Percentiles rank a stretch among this genome's conserved stretches.
Conservation (phyloP, 2,113 vertebrate species). For the Struthio camelus region DNA sequence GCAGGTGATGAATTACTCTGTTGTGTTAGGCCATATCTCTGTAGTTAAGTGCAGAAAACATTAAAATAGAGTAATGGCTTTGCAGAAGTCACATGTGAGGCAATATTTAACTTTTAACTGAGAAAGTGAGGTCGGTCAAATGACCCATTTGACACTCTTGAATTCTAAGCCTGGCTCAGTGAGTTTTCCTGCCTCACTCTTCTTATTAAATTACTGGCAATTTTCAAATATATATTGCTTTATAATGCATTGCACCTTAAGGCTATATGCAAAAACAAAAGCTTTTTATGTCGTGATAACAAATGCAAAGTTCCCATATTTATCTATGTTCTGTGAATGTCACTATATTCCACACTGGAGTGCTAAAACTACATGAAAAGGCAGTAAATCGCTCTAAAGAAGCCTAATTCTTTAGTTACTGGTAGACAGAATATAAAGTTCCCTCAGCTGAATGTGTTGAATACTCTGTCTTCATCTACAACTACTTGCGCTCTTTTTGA, state of each 20-base stretch:
- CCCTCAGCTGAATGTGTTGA: neutral
- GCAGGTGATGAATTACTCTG: neutral
- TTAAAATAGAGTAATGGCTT: neutral
- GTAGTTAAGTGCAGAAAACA: neutral
- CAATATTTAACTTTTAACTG: neutral
- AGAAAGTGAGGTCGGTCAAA: neutral
- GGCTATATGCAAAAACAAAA: neutral
- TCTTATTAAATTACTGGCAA: neutral
- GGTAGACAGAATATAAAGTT: neutral
- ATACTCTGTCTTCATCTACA: neutral
- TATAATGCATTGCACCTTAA: neutral
- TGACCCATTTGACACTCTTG: neutral
- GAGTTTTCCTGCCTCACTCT: neutral
- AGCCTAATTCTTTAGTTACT: neutral
- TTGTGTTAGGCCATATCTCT: neutral
- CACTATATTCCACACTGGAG: neutral
- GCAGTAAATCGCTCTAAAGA: neutral
- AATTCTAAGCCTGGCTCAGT: neutral
- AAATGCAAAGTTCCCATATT: neutral
- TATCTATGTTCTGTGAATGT: neutral
- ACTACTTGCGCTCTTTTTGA: neutral
- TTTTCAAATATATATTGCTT: too few species aligned
- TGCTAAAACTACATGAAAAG: neutral
- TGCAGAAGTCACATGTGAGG: neutral
- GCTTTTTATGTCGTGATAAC: neutral